Evolutionary conservation across 2,113 vertebrate genomes (phyloP).

Genomic region (Salvator merianae): DNA sequence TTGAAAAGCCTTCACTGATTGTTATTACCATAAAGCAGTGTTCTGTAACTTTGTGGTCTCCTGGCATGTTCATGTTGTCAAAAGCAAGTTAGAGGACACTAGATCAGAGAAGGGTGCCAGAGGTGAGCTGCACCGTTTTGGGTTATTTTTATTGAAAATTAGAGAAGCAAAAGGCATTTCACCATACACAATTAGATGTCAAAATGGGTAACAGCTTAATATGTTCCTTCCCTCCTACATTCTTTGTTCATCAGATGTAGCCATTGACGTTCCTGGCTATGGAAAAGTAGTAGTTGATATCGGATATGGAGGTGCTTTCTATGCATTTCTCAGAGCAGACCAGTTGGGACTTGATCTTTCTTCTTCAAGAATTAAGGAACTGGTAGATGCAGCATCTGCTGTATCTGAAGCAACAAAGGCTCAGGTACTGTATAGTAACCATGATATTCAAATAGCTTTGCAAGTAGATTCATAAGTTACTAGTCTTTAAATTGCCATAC

Average conservation of each 20-base stretch:
- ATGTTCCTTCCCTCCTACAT: not conserved
- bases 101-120: no score
- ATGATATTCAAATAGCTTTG: not conserved
- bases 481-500: not conserved
- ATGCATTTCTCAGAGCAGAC: slow-evolving; percentile 85
- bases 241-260: slow-evolving; percentile 75
- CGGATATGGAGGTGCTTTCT: slow-evolving; percentile 91
- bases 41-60: no score
- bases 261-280: slow-evolving; percentile 76
- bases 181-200: no score
- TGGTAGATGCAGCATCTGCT: slow-evolving; percentile 80
- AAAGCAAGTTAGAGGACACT: no score
- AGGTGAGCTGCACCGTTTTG: not conserved
- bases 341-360: slow-evolving; percentile 84
- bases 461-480: not conserved
- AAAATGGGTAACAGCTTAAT: not conserved
- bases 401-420: slow-evolving; percentile 86
- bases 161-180: not conserved
- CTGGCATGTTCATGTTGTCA: no score
- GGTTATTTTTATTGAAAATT: not conserved
- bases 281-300: slow-evolving; percentile 86
- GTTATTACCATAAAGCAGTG: not conserved
- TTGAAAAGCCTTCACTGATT: not conserved
- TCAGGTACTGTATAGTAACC: slow-evolving; percentile 75
- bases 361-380: slow-evolving; percentile 82